These are phyloP conservation scores for Clarias batrachus DNA, from an alignment of 2,113 vertebrate genomes.

Conservation along the genomic window DNA sequence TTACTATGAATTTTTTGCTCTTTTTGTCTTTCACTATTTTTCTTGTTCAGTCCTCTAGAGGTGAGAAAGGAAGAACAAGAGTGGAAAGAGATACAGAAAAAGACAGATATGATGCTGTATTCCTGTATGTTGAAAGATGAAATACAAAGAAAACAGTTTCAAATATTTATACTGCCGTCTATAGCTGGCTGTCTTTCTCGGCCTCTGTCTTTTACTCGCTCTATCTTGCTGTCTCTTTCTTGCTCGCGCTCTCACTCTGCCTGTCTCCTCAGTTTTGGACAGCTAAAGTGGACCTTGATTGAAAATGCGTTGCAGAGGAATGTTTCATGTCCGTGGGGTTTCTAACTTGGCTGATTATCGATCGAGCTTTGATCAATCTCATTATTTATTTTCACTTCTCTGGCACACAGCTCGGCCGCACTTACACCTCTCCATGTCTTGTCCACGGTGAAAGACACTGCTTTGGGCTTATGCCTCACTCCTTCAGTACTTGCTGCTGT, in stretches of 20 bases:
- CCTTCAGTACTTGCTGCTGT: no score
- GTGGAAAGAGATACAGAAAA: slow-evolving; percentile 21
- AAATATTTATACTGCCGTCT: not conserved
- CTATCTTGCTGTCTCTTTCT: not conserved
- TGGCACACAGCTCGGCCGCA: not conserved
- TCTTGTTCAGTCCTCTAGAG: slow-evolving; percentile 12
- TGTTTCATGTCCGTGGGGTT: slow-evolving; percentile 48
- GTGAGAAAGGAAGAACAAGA: slow-evolving; percentile 24
- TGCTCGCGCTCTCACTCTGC: not conserved
- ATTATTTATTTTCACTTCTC: slow-evolving; percentile 61
- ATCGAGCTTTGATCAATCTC: slow-evolving; percentile 52
- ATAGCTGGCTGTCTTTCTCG: not conserved
- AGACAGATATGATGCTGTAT: slow-evolving; percentile 3
- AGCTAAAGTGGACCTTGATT: slow-evolving; percentile 39
- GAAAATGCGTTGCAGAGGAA: slow-evolving; percentile 43
- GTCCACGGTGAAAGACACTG: not conserved
- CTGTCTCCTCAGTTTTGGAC: slow-evolving; percentile 34
- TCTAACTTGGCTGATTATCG: slow-evolving; percentile 55
- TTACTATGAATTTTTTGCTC: not conserved
- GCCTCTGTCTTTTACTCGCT: not conserved
- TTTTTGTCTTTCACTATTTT: not conserved
- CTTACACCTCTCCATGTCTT: not conserved
- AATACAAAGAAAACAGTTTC: not conserved
- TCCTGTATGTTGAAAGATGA: not conserved
- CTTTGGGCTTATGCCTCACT: not conserved